Conservation (phyloP, 2,888 invertebrate species). For the Lasioglossum marginatum region DNA sequence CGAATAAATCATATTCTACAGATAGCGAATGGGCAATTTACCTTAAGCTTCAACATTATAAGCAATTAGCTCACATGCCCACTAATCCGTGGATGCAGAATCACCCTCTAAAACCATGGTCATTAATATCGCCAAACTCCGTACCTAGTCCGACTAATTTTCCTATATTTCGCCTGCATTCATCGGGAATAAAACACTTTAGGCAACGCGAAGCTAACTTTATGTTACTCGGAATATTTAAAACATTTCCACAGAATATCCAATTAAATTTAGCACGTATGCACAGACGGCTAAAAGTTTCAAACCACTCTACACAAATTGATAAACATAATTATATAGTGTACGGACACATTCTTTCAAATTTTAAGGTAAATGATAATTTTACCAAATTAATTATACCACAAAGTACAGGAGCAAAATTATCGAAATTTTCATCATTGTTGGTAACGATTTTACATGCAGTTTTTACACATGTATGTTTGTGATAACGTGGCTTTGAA, state of each 20-base stretch:
- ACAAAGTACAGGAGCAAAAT: background rate
- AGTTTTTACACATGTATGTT: too few relatives aligned
- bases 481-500: background rate
- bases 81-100: background rate
- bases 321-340: background rate
- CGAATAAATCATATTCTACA: background rate
- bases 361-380: background rate
- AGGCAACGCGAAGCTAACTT: background rate
- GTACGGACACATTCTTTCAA: background rate
- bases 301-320: background rate
- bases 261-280: background rate
- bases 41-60: background rate
- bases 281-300: background rate
- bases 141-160: background rate
- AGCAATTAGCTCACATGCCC: background rate
- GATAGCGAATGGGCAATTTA: background rate
- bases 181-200: background rate
- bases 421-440: background rate
- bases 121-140: background rate
- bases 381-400: background rate
- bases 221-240: background rate
- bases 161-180: background rate
- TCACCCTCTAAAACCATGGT: slow-evolving; percentile 5
- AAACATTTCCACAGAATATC: background rate
- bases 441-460: background rate